phyloP scores from a whole-genome alignment of 2,888 invertebrate genomes.

The Nemoura dubitans region DNA sequence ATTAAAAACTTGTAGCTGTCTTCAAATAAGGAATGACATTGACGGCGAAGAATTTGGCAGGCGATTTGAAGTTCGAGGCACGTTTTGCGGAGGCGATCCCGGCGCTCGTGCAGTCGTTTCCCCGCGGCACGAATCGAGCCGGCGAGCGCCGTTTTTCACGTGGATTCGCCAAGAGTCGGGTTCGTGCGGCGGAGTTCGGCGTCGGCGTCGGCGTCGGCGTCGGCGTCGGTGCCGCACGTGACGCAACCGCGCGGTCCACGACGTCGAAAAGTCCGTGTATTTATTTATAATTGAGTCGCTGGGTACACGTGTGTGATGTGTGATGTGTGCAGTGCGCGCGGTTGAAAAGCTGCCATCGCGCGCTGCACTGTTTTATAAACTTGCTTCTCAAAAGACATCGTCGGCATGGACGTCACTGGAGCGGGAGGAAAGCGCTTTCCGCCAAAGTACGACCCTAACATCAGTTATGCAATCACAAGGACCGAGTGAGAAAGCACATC shows the following conservation, averaged over 20 bases:
- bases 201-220: not conserved
- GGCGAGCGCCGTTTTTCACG: not conserved
- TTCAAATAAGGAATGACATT: slow-evolving; percentile 42
- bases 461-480: too few relatives aligned
- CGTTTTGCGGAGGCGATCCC: slow-evolving; percentile 24
- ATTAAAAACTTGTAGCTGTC: slow-evolving; percentile 32
- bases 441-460: too few relatives aligned
- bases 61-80: slow-evolving; percentile 10
- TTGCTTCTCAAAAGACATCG: not conserved
- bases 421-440: too few relatives aligned
- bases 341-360: not conserved
- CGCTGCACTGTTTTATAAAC: slow-evolving; percentile 12
- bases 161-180: not conserved
- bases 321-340: too few relatives aligned
- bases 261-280: not conserved
- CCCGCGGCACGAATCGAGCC: not conserved
- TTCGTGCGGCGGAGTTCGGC: not conserved
- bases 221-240: not conserved
- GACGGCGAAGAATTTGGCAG: slow-evolving; percentile 34
- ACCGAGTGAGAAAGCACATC: too few relatives aligned
- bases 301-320: too few relatives aligned
- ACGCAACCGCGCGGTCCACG: not conserved
- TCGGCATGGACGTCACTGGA: too few relatives aligned
- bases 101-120: slow-evolving; percentile 19
- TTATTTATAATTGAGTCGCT: not conserved